These are phyloP conservation scores for Archaeoteleia sp. DNA, from an alignment of 2,888 invertebrate genomes.

Conservation along the genomic window DNA sequence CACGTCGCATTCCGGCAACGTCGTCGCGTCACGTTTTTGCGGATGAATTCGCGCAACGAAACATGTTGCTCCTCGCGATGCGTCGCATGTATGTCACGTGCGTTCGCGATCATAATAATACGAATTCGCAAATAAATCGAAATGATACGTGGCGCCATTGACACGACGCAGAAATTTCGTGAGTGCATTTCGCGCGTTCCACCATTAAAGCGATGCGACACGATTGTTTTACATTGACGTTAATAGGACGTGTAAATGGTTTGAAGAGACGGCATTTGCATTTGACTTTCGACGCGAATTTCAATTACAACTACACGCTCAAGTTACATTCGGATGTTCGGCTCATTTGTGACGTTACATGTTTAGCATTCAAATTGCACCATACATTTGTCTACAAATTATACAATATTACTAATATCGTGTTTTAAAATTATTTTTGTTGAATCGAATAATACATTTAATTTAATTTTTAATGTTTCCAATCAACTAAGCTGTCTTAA, in stretches of 20 bases:
- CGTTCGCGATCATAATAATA: conserved; percentile 1
- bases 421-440: no score
- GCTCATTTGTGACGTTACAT: no score
- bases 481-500: no score
- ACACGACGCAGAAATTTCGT: neutral
- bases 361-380: no score
- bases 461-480: no score
- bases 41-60: conserved; percentile 31
- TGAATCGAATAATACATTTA: no score
- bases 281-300: no score
- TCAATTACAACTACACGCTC: no score
- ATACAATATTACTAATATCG: no score
- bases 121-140: conserved; percentile 1
- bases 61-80: conserved; percentile 9
- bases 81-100: conserved; percentile 11
- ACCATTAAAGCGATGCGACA: neutral
- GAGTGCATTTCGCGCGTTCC: neutral
- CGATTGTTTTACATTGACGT: neutral
- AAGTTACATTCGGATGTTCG: no score
- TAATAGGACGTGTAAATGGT: neutral
- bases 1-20: conserved; percentile 17
- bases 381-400: no score
- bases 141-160: conserved; percentile 1
- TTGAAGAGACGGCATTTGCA: neutral
- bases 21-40: conserved; percentile 32